Evolutionary conservation across 2,113 vertebrate species (phyloP).

Genomic region (Laticauda colubrina): DNA sequence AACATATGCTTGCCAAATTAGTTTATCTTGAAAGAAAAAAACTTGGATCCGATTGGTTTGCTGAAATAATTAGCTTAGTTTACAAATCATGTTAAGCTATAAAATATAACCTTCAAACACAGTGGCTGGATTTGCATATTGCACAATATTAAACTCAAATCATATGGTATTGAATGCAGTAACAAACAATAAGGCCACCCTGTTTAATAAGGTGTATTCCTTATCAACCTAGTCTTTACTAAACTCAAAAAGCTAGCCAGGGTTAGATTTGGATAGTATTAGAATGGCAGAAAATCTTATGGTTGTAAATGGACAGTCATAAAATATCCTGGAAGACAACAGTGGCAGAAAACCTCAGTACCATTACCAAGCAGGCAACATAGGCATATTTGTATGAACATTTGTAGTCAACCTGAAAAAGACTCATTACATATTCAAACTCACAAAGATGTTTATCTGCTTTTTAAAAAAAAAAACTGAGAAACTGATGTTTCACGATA

Average conservation of each 20-base stretch:
- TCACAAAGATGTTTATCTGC: background rate
- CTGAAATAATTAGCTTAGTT: background rate
- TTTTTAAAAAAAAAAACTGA: background rate
- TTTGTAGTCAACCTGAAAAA: background rate
- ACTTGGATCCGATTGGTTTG: background rate
- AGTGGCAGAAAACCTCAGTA: background rate
- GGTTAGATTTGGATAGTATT: background rate
- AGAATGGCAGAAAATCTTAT: background rate
- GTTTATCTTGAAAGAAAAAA: background rate
- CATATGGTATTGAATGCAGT: background rate
- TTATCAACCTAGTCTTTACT: background rate
- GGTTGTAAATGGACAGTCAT: background rate
- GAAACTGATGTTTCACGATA: background rate
- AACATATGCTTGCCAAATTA: background rate
- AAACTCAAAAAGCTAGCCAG: background rate
- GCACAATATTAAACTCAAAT: background rate
- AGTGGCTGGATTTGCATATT: background rate
- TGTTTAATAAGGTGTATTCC: background rate
- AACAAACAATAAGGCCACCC: background rate
- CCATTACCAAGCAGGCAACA: background rate
- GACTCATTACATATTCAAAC: background rate
- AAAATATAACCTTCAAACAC: background rate
- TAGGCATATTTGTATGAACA: background rate
- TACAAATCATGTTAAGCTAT: background rate
- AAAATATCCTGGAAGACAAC: background rate